A percentile compares a stretch with the other conserved stretches of the same genome.
Evolutionary conservation across 2,888 invertebrate genomes (phyloP).

Genomic region (Furcula furcula): DNA sequence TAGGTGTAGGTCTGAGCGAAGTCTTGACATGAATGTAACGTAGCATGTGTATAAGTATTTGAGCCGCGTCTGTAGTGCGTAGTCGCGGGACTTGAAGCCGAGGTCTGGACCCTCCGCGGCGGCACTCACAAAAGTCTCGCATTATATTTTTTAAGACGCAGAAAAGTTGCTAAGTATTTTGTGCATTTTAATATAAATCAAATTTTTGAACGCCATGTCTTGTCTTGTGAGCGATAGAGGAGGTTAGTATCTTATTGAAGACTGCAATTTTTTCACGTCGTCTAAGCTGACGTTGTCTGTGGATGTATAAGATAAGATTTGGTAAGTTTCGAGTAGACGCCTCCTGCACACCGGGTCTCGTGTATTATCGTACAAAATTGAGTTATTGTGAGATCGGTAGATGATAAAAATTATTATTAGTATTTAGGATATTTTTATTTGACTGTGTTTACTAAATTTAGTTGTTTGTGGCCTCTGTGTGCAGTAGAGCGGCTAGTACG

Average conservation of each 20-base stretch:
- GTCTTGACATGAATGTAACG: conserved; percentile 65
- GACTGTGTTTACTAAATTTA: conserved; percentile 15
- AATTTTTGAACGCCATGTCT: conserved; percentile 59
- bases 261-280: conserved; percentile 74
- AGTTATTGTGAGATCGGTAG: conserved; percentile 21
- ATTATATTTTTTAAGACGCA: conserved; percentile 4
- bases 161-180: conserved; percentile 14
- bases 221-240: conserved; percentile 60
- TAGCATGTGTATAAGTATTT: conserved; percentile 25
- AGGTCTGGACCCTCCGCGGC: background rate
- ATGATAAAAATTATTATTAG: conserved; percentile 20
- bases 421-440: conserved; percentile 24
- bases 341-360: conserved; percentile 40
- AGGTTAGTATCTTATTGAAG: conserved; percentile 73
- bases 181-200: conserved; percentile 23
- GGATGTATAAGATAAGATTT: conserved; percentile 53
- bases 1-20: conserved; percentile 62
- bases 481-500: conserved; percentile 33
- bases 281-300: conserved; percentile 66
- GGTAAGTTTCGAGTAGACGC: conserved; percentile 39
- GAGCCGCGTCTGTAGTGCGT: conserved; percentile 12
- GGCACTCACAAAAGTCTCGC: conserved; percentile 1
- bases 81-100: background rate
- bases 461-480: conserved; percentile 28
- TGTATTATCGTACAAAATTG: conserved; percentile 21